Conservation (phyloP, 1,140 invertebrate genomes). For the Drosophila obscura region DNA sequence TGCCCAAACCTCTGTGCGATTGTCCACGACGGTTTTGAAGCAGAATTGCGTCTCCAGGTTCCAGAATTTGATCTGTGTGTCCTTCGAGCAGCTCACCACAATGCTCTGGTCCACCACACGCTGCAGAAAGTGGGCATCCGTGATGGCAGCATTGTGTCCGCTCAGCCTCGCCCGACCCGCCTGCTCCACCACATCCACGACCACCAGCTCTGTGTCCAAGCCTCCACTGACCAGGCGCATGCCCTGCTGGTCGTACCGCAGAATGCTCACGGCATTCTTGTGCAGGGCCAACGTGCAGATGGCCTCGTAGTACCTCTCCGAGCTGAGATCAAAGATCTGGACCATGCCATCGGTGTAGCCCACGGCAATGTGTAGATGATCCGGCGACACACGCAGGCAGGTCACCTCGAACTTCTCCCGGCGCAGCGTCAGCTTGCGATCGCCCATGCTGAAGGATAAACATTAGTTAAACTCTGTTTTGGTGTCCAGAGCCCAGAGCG, state of each 20-base stretch:
- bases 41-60: slow-evolving; percentile 97
- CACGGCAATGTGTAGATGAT: slow-evolving; percentile 91
- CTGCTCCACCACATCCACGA: slow-evolving; percentile 98
- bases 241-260: slow-evolving; percentile 89
- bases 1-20: slow-evolving; percentile 93
- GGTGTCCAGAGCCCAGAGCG: not conserved
- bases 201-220: slow-evolving; percentile 94
- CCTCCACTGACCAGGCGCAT: slow-evolving; percentile 74
- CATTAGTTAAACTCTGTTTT: no score
- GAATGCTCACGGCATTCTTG: slow-evolving; percentile 91
- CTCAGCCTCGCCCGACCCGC: slow-evolving; percentile 93
- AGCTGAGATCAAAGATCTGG: slow-evolving; percentile 90
- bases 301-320: slow-evolving; percentile 85
- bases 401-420: slow-evolving; percentile 92
- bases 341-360: slow-evolving; percentile 96
- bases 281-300: slow-evolving; percentile 94
- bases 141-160: slow-evolving; percentile 97
- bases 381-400: slow-evolving; percentile 88
- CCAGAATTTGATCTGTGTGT: slow-evolving; percentile 99
- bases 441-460: slow-evolving; percentile 86
- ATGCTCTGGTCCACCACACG: slow-evolving; percentile 86
- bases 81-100: slow-evolving; percentile 95
- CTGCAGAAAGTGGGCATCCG: slow-evolving; percentile 92
- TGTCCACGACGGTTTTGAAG: slow-evolving; percentile 95
- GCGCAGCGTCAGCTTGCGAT: slow-evolving; percentile 91